These are phyloP conservation scores for Pongo abelii DNA, from an alignment of 2,113 vertebrate species.

Conservation along the genomic window DNA sequence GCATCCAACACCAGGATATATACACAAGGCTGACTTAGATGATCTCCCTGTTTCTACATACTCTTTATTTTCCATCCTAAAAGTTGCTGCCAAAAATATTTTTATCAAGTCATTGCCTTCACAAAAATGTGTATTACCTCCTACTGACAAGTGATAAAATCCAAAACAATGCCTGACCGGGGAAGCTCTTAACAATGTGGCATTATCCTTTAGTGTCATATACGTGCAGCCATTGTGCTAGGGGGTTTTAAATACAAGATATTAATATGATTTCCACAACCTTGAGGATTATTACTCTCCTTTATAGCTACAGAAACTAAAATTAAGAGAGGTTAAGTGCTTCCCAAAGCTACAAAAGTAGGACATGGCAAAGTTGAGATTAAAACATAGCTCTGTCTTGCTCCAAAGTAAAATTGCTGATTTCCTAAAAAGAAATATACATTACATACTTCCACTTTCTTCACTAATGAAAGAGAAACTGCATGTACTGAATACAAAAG, in stretches of 20 bases:
- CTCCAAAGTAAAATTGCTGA: background rate
- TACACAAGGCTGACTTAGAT: background rate
- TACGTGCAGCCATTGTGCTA: too few species aligned
- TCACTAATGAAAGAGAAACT: background rate
- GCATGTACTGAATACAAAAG: background rate
- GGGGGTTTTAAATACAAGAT: background rate
- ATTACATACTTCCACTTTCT: background rate
- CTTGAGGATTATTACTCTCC: background rate
- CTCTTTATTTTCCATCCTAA: background rate
- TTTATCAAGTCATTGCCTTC: background rate
- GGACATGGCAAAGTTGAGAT: background rate
- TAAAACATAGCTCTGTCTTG: background rate
- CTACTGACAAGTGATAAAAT: background rate
- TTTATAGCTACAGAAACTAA: background rate
- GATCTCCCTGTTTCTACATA: background rate
- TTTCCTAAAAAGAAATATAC: background rate
- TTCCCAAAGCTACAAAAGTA: background rate
- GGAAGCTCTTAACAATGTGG: background rate
- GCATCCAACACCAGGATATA: background rate
- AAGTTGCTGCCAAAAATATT: background rate
- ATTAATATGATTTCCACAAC: background rate
- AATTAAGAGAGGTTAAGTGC: background rate
- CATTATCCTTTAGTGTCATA: background rate
- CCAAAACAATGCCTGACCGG: background rate
- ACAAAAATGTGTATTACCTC: background rate